Evolutionary conservation across 2,888 invertebrate species (phyloP).

Genomic region (Uropetala carovei): DNA sequence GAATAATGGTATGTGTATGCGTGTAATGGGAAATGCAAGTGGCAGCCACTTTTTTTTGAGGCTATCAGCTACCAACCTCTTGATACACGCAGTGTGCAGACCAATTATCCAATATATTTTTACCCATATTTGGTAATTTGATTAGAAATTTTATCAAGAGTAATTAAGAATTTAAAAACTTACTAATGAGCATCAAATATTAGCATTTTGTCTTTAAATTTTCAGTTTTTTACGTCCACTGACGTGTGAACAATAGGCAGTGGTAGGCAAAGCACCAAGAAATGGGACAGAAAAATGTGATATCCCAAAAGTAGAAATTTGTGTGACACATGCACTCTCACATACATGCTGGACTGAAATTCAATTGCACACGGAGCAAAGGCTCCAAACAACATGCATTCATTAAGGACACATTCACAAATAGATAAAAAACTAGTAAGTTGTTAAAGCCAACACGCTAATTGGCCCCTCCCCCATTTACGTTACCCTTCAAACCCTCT

Average conservation of each 20-base stretch:
- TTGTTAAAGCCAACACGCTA: slow-evolving; percentile 51
- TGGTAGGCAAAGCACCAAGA: slow-evolving; percentile 66
- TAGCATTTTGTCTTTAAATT: slow-evolving; percentile 57
- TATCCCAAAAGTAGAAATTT: slow-evolving; percentile 57
- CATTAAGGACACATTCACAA: slow-evolving; percentile 57
- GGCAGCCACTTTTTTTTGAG: slow-evolving; percentile 51
- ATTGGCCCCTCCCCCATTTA: slow-evolving; percentile 42
- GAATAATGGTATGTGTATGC: slow-evolving; percentile 58
- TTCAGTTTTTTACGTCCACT: slow-evolving; percentile 61
- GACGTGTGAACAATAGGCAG: slow-evolving; percentile 66
- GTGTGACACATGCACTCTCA: slow-evolving; percentile 49
- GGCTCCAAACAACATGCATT: slow-evolving; percentile 47
- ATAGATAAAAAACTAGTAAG: slow-evolving; percentile 55
- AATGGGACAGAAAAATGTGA: slow-evolving; percentile 57
- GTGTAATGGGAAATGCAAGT: slow-evolving; percentile 56
- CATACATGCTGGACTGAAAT: slow-evolving; percentile 45
- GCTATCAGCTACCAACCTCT: slow-evolving; percentile 62
- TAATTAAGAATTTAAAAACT: slow-evolving; percentile 60
- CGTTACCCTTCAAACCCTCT: slow-evolving; percentile 5
- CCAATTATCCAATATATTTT: slow-evolving; percentile 54
- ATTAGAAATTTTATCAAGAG: slow-evolving; percentile 63
- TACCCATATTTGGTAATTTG: slow-evolving; percentile 48
- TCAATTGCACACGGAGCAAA: slow-evolving; percentile 34
- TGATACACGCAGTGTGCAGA: slow-evolving; percentile 56
- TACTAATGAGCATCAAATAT: slow-evolving; percentile 65